Percentiles rank a stretch among this genome's conserved stretches.
phyloP scores from a whole-genome alignment of 2,888 invertebrate species.

The Zonitis immaculata region DNA sequence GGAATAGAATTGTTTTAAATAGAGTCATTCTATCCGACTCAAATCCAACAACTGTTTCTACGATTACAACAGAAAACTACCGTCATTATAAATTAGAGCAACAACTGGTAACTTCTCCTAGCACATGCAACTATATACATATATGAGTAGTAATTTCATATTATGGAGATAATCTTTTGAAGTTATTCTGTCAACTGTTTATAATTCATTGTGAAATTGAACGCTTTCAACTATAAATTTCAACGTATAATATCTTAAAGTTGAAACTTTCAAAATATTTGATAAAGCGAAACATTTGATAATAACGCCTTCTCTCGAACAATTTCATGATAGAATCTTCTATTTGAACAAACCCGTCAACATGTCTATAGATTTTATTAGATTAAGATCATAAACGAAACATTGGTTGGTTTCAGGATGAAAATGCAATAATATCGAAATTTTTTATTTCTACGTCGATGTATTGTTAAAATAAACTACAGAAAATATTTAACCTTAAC shows the following conservation, averaged over 20 bases:
- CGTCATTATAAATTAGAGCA: not conserved
- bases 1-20: too few relatives aligned
- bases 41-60: too few relatives aligned
- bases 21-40: too few relatives aligned
- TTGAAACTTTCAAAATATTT: not conserved
- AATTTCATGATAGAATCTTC: not conserved
- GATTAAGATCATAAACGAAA: not conserved
- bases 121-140: not conserved
- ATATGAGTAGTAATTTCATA: constrained; percentile 8
- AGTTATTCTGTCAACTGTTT: constrained; percentile 28
- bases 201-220: constrained; percentile 29
- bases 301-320: too few relatives aligned
- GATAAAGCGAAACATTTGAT: not conserved
- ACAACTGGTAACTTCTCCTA: constrained; percentile 15
- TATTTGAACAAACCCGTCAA: not conserved
- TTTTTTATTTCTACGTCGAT: too few relatives aligned
- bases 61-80: not conserved
- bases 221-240: constrained; percentile 24
- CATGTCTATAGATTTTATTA: not conserved
- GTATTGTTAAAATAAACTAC: too few relatives aligned
- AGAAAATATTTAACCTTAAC: too few relatives aligned
- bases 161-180: constrained; percentile 19
- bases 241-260: constrained; percentile 20
- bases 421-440: not conserved
- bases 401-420: not conserved